Conservation (phyloP, 2,888 invertebrate genomes). For the Phorcus lineatus region DNA sequence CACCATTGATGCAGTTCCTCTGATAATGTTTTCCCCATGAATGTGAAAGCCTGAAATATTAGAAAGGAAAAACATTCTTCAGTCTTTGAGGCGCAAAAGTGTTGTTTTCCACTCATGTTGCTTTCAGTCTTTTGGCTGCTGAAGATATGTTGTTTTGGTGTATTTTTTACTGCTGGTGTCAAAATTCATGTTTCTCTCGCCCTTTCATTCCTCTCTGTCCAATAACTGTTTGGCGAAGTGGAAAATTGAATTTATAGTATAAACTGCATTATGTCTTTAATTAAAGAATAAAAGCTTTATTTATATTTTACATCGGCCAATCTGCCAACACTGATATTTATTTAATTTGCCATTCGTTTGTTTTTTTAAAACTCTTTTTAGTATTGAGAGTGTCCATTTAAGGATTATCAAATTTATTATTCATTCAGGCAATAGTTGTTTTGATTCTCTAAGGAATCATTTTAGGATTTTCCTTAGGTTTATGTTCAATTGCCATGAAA, state of each 20-base stretch:
- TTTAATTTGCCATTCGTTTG: too few species aligned
- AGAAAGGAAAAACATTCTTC: neutral
- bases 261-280: constrained; percentile 2
- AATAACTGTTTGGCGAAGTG: neutral
- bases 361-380: too few species aligned
- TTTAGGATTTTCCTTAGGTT: too few species aligned
- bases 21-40: neutral
- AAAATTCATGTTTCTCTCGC: neutral
- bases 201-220: neutral
- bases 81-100: neutral
- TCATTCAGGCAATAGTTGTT: too few species aligned
- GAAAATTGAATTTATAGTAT: constrained; percentile 13
- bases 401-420: too few species aligned
- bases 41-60: neutral
- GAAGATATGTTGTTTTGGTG: neutral
- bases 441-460: too few species aligned
- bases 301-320: neutral
- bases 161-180: neutral
- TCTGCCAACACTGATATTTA: neutral
- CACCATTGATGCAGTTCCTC: neutral
- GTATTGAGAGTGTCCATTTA: too few species aligned
- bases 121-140: too few species aligned
- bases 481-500: too few species aligned
- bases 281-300: neutral
- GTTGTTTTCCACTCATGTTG: neutral